These are phyloP conservation scores for Chymomyza costata DNA, from an alignment of 1,140 invertebrate species.

Conservation along the genomic window DNA sequence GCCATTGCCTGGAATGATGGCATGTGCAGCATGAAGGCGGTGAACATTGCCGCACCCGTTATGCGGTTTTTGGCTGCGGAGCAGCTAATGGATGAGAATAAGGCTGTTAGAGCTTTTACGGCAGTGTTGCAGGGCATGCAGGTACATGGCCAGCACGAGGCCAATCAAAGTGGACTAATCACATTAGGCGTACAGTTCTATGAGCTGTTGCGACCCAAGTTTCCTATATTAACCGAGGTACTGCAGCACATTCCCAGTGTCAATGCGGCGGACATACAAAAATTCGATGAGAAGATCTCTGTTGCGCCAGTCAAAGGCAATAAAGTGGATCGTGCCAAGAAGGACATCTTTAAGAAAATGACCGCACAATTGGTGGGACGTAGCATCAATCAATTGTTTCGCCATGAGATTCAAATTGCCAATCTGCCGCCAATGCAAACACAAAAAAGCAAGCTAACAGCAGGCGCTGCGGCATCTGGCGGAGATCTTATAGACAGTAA, in stretches of 20 bases:
- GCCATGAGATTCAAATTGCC: constrained; percentile 88
- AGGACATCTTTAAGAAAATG: constrained; percentile 92
- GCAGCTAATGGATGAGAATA: constrained; percentile 79
- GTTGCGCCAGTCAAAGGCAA: constrained; percentile 82
- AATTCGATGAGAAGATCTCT: constrained; percentile 89
- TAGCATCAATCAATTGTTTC: constrained; percentile 89
- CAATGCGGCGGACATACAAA: constrained; percentile 84
- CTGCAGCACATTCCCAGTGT: constrained; percentile 86
- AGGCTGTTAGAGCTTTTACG: constrained; percentile 83
- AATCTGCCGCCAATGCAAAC: constrained; percentile 84
- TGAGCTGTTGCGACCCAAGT: constrained; percentile 85
- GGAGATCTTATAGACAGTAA: constrained; percentile 62
- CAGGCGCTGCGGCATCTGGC: constrained; percentile 20
- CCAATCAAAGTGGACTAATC: constrained; percentile 77
- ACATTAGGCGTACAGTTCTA: constrained; percentile 81
- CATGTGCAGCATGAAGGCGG: constrained; percentile 85
- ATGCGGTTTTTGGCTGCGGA: constrained; percentile 79
- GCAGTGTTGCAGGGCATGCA: constrained; percentile 85
- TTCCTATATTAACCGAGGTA: constrained; percentile 80
- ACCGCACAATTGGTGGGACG: constrained; percentile 87
- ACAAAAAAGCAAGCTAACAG: too few relatives aligned
- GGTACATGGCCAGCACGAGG: constrained; percentile 89
- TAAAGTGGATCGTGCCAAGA: constrained; percentile 91
- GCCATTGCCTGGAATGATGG: constrained; percentile 92
- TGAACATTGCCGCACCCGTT: constrained; percentile 82